Evolutionary conservation across 2,888 invertebrate species (phyloP), one percentile per base, ranked within the genome.

Genomic region (Hemistola chrysoprasaria): DNA sequence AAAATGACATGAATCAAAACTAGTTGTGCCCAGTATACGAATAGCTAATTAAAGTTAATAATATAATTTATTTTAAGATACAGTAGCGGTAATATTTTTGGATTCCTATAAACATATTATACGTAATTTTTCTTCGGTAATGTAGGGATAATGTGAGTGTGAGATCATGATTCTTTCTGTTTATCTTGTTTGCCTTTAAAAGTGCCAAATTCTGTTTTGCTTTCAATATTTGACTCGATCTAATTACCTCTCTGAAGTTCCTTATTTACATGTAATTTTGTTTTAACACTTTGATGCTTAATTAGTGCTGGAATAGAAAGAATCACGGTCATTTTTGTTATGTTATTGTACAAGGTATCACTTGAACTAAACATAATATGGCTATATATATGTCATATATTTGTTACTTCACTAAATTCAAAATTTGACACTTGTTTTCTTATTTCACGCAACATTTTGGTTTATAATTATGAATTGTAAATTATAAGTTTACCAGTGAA

Each of bases 1-100:
- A 71, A 79, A 85, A 86, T 87, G 85, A 86, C 85, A 85, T 73
- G 76, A 86, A 87, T 86, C 86, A 86, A 80, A 83, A 86, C 88
- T 88, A 88, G 88, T 88, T 88, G 88, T 88, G 88, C 87, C 88
- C 87, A 86, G 88, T 88, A 88, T 88, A 88, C 88, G 88, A 88
- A 83, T 88, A 88, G 85, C 70, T 83, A 79, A 78, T 73, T 82
- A 81, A 80, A 71, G 41, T 57, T 66, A 81, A 74, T 82, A 77
- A 72, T 75, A 69, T 86, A 85, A 86, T 85, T 87, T 87, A 87
- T 87, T 81, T 74, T 88, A 87, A 88, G 88, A 84, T 78, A 85
- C 83, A 83, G 77, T 88, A 86, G 86, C 66, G 59, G 71, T 88
- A 88, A 88, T 88, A 87, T 88, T 88, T 88, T 88, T 87, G 86